phyloP scores from a whole-genome alignment of 2,888 invertebrate genomes.

The Poecilus cupreus region DNA sequence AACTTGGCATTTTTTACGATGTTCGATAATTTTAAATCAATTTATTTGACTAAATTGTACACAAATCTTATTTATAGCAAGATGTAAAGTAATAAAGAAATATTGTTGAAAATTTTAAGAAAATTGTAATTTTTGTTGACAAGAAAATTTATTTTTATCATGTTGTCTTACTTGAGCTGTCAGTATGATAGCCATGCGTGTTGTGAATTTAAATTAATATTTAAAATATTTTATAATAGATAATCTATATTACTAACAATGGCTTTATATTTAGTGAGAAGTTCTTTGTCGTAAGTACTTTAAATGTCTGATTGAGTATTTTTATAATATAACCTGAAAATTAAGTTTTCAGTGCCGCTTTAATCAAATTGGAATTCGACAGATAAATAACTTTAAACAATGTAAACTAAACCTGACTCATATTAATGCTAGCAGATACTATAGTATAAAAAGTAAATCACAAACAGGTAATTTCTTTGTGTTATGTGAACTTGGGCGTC shows the following conservation, averaged over 20 bases:
- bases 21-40: not conserved
- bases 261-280: conserved; percentile 39
- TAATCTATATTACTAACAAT: conserved; percentile 21
- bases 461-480: conserved; percentile 46
- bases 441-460: conserved; percentile 12
- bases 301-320: not conserved
- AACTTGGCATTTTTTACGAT: not conserved
- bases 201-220: not conserved
- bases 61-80: not conserved
- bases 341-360: conserved; percentile 47
- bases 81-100: not conserved
- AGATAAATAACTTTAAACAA: conserved; percentile 27
- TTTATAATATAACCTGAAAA: conserved; percentile 48
- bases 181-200: not conserved
- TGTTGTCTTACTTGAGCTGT: conserved; percentile 22
- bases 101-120: not conserved
- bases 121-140: not conserved
- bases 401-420: not conserved
- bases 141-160: conserved; percentile 5
- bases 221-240: not conserved
- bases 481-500: not conserved
- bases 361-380: not conserved
- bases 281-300: conserved; percentile 34
- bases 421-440: conserved; percentile 1
- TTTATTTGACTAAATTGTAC: not conserved